Conservation (phyloP, 30 jellyfish, hydroid and myxozoan species). For the Rhopilema esculentum region DNA sequence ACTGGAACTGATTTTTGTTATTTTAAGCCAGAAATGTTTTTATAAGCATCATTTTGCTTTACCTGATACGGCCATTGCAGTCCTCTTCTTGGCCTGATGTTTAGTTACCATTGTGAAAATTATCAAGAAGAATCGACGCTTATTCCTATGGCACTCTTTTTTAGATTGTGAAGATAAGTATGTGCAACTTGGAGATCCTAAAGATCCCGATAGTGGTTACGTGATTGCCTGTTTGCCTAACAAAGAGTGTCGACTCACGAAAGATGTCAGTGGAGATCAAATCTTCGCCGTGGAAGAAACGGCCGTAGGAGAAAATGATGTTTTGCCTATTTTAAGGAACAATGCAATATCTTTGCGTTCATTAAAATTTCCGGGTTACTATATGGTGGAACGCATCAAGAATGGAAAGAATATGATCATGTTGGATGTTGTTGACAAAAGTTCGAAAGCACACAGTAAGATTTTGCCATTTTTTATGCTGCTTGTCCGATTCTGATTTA, state of each 20-base stretch:
- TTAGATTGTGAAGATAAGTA: neutral
- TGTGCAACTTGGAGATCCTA: conserved; percentile 57
- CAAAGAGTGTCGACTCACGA: conserved; percentile 30
- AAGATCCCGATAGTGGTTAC: conserved; percentile 25
- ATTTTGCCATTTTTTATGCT: no score
- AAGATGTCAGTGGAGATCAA: conserved; percentile 46
- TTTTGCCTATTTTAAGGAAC: neutral
- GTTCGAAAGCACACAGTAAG: conserved; percentile 19
- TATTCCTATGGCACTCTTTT: neutral
- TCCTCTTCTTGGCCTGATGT: no score
- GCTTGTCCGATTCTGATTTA: no score
- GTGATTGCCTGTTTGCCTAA: conserved; percentile 40
- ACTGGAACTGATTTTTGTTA: no score
- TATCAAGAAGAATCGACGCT: neutral
- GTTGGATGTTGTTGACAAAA: conserved; percentile 23
- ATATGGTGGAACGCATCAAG: conserved; percentile 12
- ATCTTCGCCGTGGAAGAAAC: conserved; percentile 6
- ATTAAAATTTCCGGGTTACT: conserved; percentile 33
- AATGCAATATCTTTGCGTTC: conserved; percentile 26
- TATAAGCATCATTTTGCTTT: no score
- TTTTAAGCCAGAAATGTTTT: no score
- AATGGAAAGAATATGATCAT: conserved; percentile 22
- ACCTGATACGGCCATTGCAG: no score
- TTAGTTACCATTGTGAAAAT: no score
- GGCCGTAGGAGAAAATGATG: conserved; percentile 15